Conservation (phyloP, 1,140 invertebrate species). For the Tetragonula clypearis region DNA sequence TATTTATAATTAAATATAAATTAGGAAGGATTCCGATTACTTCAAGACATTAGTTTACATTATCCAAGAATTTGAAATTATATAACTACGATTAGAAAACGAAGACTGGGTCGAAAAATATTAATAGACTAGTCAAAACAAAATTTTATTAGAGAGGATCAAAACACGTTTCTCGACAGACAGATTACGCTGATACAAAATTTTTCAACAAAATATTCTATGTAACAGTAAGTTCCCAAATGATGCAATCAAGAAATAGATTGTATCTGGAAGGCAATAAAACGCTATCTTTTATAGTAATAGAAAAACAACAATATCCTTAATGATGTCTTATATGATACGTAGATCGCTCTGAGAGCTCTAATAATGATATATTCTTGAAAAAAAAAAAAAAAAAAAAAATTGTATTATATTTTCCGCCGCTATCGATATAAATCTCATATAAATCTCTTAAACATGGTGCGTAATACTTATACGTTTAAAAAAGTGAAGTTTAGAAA, state of each 20-base stretch:
- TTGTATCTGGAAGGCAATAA: neutral
- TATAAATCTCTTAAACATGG: neutral
- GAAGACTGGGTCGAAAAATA: neutral
- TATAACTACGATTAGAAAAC: neutral
- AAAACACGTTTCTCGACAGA: neutral
- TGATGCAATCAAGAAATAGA: neutral
- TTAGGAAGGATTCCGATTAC: no score
- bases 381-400: no score
- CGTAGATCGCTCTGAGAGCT: neutral
- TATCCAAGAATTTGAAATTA: neutral
- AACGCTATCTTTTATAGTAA: neutral
- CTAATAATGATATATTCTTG: neutral
- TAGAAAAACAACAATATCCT: neutral
- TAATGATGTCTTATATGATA: neutral
- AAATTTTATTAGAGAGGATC: neutral
- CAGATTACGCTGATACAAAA: neutral
- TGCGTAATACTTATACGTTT: neutral
- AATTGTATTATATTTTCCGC: neutral
- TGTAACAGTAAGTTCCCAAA: neutral
- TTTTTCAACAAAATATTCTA: neutral
- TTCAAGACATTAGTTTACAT: neutral
- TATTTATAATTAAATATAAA: no score
- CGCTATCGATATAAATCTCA: neutral
- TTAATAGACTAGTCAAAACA: neutral
- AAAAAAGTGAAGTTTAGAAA: neutral